Evolutionary conservation across 2,888 invertebrate genomes (phyloP).

Genomic region (Penaeus monodon): DNA sequence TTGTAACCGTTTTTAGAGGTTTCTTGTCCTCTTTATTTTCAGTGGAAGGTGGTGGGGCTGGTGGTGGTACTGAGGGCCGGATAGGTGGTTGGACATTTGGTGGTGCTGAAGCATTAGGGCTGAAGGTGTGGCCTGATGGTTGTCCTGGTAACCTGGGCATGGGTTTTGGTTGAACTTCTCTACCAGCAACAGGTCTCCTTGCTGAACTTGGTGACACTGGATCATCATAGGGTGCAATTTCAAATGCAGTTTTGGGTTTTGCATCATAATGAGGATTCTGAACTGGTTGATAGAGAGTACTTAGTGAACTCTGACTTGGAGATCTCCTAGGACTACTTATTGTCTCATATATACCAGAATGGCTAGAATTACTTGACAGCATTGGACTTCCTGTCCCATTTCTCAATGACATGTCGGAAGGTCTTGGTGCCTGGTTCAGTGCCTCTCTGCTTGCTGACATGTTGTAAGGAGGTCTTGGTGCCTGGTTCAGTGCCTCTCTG

Average conservation of each 20-base stretch:
- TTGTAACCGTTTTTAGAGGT: slow-evolving; percentile 9
- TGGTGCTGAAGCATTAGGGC: background rate
- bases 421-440: background rate
- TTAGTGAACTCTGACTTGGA: slow-evolving; percentile 31
- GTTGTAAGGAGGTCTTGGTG: background rate
- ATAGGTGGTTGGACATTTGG: background rate
- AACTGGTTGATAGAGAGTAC: slow-evolving; percentile 41
- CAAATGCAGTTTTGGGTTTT: slow-evolving; percentile 20
- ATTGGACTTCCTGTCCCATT: background rate
- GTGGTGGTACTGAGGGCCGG: background rate
- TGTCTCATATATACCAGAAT: too few species aligned
- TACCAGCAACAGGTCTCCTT: background rate
- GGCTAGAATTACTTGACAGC: background rate
- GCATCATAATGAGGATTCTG: background rate
- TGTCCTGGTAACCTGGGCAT: too few species aligned
- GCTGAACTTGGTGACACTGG: background rate
- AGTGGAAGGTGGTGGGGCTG: background rate
- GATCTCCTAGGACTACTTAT: background rate
- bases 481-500: slow-evolving; percentile 18
- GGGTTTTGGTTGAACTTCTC: too few species aligned
- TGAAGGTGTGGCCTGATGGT: too few species aligned
- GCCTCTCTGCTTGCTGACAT: slow-evolving; percentile 20
- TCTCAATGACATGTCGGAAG: background rate
- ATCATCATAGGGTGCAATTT: slow-evolving; percentile 39
- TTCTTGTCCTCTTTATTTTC: background rate